Percentiles rank a stretch among this genome's conserved stretches.
These are phyloP conservation scores for Danio tinwini DNA, from an alignment of 2,797 vertebrate genomes.

Conservation along the genomic window DNA sequence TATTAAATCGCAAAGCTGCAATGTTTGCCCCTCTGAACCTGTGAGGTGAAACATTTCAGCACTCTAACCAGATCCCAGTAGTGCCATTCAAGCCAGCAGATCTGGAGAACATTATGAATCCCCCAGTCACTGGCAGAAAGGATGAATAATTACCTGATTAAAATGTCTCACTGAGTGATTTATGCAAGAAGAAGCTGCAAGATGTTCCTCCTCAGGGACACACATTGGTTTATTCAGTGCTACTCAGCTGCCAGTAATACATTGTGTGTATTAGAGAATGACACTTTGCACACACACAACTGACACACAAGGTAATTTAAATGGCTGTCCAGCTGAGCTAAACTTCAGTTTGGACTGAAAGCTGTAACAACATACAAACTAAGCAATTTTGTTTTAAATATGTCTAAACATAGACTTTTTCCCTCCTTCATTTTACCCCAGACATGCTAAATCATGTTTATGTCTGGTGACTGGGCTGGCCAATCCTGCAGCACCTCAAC, in stretches of 20 bases:
- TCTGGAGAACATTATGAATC: slow-evolving; percentile 39
- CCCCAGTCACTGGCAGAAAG: slow-evolving; percentile 36
- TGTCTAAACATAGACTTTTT: too few species aligned
- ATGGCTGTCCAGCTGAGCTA: slow-evolving; percentile 5
- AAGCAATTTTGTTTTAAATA: too few species aligned
- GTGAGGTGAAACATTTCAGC: slow-evolving; percentile 33
- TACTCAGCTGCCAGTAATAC: slow-evolving; percentile 15
- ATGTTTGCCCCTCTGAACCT: slow-evolving; percentile 8
- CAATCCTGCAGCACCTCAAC: too few species aligned
- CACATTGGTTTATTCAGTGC: slow-evolving; percentile 8
- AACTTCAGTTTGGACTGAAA: not conserved
- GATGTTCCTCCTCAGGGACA: slow-evolving; percentile 24
- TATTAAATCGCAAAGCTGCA: slow-evolving; percentile 8
- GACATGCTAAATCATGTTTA: too few species aligned
- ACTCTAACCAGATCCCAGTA: slow-evolving; percentile 33
- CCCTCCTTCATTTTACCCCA: too few species aligned
- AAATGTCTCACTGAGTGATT: slow-evolving; percentile 43
- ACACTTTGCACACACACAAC: slow-evolving; percentile 1
- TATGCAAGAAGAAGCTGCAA: slow-evolving; percentile 42
- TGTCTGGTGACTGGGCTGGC: too few species aligned
- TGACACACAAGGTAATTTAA: not conserved
- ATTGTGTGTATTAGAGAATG: slow-evolving; percentile 21
- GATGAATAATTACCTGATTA: slow-evolving; percentile 43
- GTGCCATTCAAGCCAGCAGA: slow-evolving; percentile 38
- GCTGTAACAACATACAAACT: not conserved